phyloP scores from a whole-genome alignment of 2,113 vertebrate genomes.

The Saimiri boliviensis region DNA sequence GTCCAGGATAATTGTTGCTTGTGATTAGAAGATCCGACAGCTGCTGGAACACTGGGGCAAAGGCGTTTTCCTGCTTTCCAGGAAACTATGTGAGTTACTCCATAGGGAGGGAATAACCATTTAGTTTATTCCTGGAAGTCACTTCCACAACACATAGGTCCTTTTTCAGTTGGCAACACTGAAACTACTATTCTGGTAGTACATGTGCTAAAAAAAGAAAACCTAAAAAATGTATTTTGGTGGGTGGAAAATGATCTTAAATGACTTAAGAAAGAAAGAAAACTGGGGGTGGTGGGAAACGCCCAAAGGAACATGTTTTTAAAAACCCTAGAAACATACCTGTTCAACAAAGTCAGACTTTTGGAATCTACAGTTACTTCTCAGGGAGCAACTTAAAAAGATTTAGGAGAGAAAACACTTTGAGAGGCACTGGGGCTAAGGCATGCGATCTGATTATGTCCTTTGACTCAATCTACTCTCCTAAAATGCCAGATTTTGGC shows the following conservation, averaged over 20 bases:
- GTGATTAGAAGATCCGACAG: not conserved
- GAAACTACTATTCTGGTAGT: slow-evolving; percentile 53
- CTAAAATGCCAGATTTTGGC: not conserved
- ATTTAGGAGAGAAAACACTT: slow-evolving; percentile 1
- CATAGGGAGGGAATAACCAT: not conserved
- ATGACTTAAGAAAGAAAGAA: not conserved
- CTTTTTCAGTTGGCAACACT: not conserved
- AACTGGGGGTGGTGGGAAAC: not conserved
- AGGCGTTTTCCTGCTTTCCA: not conserved
- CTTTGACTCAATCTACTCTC: not conserved
- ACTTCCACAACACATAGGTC: not conserved
- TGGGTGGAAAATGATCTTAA: not conserved
- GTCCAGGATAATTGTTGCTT: not conserved
- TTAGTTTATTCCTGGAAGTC: slow-evolving; percentile 38
- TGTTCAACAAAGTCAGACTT: slow-evolving; percentile 18
- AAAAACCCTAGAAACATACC: slow-evolving; percentile 7
- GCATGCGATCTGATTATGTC: not conserved
- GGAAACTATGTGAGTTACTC: not conserved
- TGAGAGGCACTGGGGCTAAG: not conserved
- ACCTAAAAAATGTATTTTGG: not conserved
- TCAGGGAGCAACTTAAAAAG: not conserved
- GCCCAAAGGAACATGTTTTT: not conserved
- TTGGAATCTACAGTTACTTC: slow-evolving; percentile 28
- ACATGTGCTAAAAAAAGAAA: not conserved
- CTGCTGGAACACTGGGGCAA: not conserved